Evolutionary conservation across 2,113 vertebrate species (phyloP).

Genomic region (Myotis lucifugus): DNA sequence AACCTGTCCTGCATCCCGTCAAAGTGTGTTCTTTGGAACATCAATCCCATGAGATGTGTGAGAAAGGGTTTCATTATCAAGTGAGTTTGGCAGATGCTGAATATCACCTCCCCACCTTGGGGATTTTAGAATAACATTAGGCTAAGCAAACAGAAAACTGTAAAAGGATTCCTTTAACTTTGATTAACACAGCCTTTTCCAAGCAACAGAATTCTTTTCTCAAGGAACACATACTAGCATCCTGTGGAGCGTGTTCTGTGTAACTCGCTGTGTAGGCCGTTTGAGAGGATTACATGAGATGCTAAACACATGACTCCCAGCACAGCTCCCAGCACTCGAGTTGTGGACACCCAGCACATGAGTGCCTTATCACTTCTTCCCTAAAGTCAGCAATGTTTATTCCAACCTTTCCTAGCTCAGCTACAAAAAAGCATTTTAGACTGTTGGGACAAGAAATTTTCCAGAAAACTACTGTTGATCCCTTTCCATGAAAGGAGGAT

Average conservation of each 20-base stretch:
- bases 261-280: neutral
- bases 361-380: neutral
- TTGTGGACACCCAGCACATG: neutral
- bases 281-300: neutral
- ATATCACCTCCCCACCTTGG: neutral
- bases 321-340: rapidly evolving
- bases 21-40: neutral
- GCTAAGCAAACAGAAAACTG: neutral
- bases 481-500: neutral
- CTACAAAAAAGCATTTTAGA: neutral
- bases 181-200: neutral
- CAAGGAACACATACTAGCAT: neutral
- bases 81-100: neutral
- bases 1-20: no score
- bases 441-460: neutral
- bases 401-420: neutral
- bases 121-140: neutral
- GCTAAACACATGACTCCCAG: neutral
- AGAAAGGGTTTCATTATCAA: neutral
- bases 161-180: neutral
- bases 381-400: neutral
- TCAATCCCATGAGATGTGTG: neutral
- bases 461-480: neutral
- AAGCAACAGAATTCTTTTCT: neutral
- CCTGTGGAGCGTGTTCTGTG: neutral